Evolutionary conservation across 2,113 vertebrate species (phyloP).

Genomic region (Tapirus terrestris): DNA sequence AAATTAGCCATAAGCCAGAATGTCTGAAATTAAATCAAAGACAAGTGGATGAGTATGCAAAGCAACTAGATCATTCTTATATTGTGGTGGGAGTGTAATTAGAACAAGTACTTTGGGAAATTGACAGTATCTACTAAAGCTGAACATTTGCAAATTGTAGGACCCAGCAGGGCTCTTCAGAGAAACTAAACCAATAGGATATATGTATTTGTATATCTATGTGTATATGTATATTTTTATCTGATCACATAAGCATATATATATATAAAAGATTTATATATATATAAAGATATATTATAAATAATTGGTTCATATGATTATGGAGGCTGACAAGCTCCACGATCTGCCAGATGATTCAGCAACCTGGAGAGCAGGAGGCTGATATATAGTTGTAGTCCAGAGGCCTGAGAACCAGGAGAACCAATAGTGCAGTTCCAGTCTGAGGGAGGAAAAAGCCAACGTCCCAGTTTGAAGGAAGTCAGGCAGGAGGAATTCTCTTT

Average conservation of each 20-base stretch:
- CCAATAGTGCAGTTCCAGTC: not conserved
- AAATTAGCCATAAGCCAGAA: slow-evolving; percentile 2
- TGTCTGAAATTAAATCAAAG: slow-evolving; percentile 16
- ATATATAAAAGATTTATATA: too few species aligned
- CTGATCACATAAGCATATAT: too few species aligned
- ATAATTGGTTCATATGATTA: not conserved
- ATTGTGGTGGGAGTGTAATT: not conserved
- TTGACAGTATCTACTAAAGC: not conserved
- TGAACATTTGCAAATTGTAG: not conserved
- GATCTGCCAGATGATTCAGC: not conserved
- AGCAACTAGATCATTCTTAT: not conserved
- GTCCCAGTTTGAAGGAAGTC: not conserved
- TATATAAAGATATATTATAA: not conserved
- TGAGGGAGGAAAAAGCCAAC: not conserved
- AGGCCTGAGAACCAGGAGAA: not conserved
- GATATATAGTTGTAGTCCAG: not conserved
- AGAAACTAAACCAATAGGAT: not conserved
- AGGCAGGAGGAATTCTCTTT: not conserved
- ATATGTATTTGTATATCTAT: not conserved
- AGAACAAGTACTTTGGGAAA: not conserved
- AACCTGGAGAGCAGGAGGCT: not conserved
- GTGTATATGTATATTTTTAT: not conserved
- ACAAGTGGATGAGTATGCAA: not conserved
- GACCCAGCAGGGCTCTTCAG: not conserved
- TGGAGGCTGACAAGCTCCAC: not conserved